A percentile compares a stretch with the other conserved stretches of the same genome.
These are phyloP conservation scores for Gari tellinella DNA, from an alignment of 2,888 invertebrate genomes.

Conservation along the genomic window DNA sequence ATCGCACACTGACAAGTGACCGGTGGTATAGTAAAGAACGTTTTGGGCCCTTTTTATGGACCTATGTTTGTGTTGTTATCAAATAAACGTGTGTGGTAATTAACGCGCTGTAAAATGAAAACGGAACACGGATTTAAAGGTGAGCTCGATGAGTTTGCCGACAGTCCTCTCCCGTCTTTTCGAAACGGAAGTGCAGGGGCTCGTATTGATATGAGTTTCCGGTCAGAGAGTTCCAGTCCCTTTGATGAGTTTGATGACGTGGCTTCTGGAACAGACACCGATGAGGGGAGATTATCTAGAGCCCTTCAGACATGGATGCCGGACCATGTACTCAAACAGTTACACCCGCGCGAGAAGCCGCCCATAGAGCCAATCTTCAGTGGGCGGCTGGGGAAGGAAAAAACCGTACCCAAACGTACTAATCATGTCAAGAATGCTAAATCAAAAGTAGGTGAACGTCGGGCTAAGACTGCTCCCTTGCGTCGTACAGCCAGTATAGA, in stretches of 20 bases:
- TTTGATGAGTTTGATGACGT: slow-evolving; percentile 34
- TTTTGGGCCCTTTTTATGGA: neutral
- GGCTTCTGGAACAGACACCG: slow-evolving; percentile 36
- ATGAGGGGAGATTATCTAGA: slow-evolving; percentile 68
- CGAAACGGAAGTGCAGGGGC: slow-evolving; percentile 43
- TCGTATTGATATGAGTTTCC: slow-evolving; percentile 30
- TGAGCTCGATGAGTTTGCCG: slow-evolving; percentile 32
- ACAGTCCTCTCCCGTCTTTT: slow-evolving; percentile 37
- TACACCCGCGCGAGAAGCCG: slow-evolving; percentile 64
- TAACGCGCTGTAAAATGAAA: slow-evolving; percentile 3
- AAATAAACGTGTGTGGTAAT: neutral
- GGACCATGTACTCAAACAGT: slow-evolving; percentile 57
- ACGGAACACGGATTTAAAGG: slow-evolving; percentile 27
- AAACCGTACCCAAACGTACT: neutral
- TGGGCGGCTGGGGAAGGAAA: slow-evolving; percentile 65
- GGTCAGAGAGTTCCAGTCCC: slow-evolving; percentile 28
- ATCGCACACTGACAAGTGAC: neutral
- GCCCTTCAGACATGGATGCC: slow-evolving; percentile 73
- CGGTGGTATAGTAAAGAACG: neutral
- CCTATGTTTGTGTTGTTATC: neutral
- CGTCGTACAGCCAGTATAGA: slow-evolving; percentile 67
- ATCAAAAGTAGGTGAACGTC: neutral
- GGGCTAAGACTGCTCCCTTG: slow-evolving; percentile 22
- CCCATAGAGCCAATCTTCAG: slow-evolving; percentile 69
- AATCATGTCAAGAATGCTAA: neutral